Conservation (phyloP, 2,797 vertebrate genomes). For the Onychomys leucogaster region DNA sequence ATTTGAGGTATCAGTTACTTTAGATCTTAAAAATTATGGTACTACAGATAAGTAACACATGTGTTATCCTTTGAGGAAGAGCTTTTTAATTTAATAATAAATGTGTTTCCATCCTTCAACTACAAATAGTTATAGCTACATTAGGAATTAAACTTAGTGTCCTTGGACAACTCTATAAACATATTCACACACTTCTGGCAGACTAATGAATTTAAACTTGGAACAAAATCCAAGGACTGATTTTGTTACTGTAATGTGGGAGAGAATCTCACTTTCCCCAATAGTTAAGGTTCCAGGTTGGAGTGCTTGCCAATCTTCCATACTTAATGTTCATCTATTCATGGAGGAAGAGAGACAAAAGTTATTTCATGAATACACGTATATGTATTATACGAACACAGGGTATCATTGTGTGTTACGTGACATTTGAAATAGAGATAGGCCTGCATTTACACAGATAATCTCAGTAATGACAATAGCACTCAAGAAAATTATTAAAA, state of each 20-base stretch:
- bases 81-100: conserved; percentile 11
- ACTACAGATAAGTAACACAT: conserved; percentile 15
- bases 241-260: neutral
- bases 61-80: conserved; percentile 32
- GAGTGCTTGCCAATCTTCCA: neutral
- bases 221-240: neutral
- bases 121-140: conserved; percentile 4
- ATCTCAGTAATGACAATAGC: neutral
- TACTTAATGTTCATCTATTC: conserved; percentile 20
- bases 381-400: neutral
- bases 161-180: conserved; percentile 43
- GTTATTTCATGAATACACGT: neutral
- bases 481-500: neutral
- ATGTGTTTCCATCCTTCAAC: conserved; percentile 57
- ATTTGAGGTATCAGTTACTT: conserved; percentile 16
- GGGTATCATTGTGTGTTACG: neutral
- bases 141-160: conserved; percentile 27
- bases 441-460: neutral
- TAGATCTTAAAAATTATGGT: neutral
- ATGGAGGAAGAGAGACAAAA: neutral
- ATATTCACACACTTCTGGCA: conserved; percentile 10
- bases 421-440: neutral
- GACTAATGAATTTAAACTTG: conserved; percentile 45
- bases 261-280: neutral
- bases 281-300: neutral